Base-by-base conservation (phyloP, 92 coral and sea anemone genomes). In the Palythoa grandiflora region DNA sequence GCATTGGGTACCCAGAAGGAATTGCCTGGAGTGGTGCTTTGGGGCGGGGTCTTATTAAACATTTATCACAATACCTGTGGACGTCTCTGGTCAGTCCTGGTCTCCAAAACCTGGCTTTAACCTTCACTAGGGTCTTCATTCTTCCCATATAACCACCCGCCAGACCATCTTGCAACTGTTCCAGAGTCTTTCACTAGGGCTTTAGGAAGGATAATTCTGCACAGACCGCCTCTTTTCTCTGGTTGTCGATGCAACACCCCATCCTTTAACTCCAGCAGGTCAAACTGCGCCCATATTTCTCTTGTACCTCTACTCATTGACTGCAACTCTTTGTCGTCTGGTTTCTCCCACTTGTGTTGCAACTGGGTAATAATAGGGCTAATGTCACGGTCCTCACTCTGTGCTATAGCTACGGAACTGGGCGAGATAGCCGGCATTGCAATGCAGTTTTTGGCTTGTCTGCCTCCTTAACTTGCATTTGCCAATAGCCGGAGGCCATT, bases 1-100 rank as follows among this genome's bases (percentile, higher is more conserved):
- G 89, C 84, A 88, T 55, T 9, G 93, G 93, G 60, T 79, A 59
- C 12, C 74, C 89, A 16, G 89, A 86, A 20, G 95, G 83, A 28
- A 90, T 81, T 13, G 87, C 59, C 52, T 83, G 88, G 78, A 92
- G 81, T 11, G 89, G 95, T 55, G 91, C 95, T 66, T 61, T 74
- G 57, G 89, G 75, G 47, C 70, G 87, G 17, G 84, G 84, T 65
- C 73, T 57, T 15, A 88, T 89, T 20, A 77, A 85, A 68, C 94
- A 92, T 11, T 81, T 52, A 70, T 83, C 84, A 71, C 91, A 88
- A 84, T 91, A 88, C 83, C 86, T 71, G 44, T 88, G 88, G 8
- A 48, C 79, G 19, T 74, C 55, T 74, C 38, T 38, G 9, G 55
- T 38, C 84, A 84, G 14, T 38, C 92, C 74, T 1, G 84, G 85